Conservation (phyloP, 2,888 invertebrate genomes). For the Eristalis intricaria region DNA sequence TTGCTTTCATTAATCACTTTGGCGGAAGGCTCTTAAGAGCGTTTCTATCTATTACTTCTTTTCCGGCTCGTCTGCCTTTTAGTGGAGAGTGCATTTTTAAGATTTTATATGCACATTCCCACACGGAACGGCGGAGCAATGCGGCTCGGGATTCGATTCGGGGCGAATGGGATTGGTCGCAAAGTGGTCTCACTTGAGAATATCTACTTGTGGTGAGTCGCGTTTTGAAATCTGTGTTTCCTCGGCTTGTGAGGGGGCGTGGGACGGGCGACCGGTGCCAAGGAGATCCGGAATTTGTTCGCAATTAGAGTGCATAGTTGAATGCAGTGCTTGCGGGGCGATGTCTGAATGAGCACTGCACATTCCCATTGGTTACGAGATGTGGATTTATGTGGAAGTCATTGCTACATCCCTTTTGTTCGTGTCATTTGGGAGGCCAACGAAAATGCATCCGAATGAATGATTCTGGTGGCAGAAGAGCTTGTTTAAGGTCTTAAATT, state of each 20-base stretch:
- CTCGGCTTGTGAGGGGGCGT: background rate
- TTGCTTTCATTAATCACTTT: slow-evolving; percentile 71
- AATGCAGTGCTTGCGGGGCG: background rate
- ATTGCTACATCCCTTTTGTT: background rate
- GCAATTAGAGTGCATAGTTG: background rate
- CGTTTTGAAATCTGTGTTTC: background rate
- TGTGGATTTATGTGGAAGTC: background rate
- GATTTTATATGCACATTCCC: slow-evolving; percentile 43
- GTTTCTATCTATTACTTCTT: slow-evolving; percentile 41
- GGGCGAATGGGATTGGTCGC: slow-evolving; percentile 53
- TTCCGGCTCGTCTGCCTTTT: slow-evolving; percentile 15
- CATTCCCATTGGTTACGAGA: background rate
- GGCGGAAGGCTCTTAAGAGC: slow-evolving; percentile 69
- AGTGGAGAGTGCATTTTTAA: slow-evolving; percentile 52
- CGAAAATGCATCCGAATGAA: background rate
- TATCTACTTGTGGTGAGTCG: slow-evolving; percentile 25
- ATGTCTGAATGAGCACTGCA: background rate
- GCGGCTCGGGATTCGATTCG: slow-evolving; percentile 46
- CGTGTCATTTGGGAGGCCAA: background rate
- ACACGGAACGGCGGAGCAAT: slow-evolving; percentile 15
- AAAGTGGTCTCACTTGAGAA: slow-evolving; percentile 64
- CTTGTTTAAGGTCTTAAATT: background rate
- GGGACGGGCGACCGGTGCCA: background rate
- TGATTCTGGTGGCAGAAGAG: background rate
- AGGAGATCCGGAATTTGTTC: background rate